phyloP scores from a whole-genome alignment of 1,140 invertebrate species.

The Manduca sexta region DNA sequence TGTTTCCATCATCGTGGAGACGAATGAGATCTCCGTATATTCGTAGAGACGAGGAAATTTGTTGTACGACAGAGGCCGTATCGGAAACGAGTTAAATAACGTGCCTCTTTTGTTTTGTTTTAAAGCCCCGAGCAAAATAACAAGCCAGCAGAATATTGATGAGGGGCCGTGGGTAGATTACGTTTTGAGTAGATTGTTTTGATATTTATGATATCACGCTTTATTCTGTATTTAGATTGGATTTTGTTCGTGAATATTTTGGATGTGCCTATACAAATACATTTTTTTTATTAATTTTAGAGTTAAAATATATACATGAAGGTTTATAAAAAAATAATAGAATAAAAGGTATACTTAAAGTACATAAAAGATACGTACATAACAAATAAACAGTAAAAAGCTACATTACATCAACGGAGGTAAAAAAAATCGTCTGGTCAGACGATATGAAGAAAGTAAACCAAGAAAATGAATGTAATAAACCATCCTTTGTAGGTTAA shows the following conservation, averaged over 20 bases:
- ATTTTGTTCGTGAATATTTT: too few species aligned
- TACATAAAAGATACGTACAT: not conserved
- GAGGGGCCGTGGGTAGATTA: constrained; percentile 13
- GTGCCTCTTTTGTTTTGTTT: constrained; percentile 64
- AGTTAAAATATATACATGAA: not conserved
- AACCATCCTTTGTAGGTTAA: constrained; percentile 1
- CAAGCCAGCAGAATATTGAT: constrained; percentile 53
- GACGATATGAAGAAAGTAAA: not conserved
- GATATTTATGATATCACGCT: constrained; percentile 8
- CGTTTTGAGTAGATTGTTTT: constrained; percentile 14
- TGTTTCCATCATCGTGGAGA: constrained; percentile 38
- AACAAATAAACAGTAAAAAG: not conserved
- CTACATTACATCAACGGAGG: too few species aligned
- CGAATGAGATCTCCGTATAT: constrained; percentile 32
- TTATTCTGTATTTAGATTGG: too few species aligned
- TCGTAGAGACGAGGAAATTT: constrained; percentile 57
- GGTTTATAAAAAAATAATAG: not conserved
- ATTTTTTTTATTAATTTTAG: too few species aligned
- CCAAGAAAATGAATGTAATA: constrained; percentile 1
- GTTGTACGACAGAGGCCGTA: constrained; percentile 58
- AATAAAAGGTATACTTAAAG: not conserved
- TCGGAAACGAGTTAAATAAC: constrained; percentile 70
- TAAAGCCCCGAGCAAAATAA: constrained; percentile 54
- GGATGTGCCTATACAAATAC: too few species aligned
- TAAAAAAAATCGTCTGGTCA: not conserved